A percentile compares a stretch with the other conserved stretches of the same genome.
These are phyloP conservation scores for Thecocarcelia acutangulata DNA, from an alignment of 2,888 invertebrate species.

Conservation along the genomic window DNA sequence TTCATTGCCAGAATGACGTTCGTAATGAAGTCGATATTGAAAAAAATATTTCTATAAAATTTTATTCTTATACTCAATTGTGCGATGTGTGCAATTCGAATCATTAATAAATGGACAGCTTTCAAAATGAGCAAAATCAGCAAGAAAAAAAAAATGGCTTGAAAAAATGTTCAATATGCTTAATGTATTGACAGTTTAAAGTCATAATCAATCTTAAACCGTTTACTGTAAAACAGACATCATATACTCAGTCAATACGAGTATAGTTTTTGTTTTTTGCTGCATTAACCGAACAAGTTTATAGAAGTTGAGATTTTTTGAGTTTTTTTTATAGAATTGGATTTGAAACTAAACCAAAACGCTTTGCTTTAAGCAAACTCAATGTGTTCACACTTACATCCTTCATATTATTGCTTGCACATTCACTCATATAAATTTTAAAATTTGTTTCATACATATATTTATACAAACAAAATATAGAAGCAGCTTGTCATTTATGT, in stretches of 20 bases:
- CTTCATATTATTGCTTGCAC: too few species aligned
- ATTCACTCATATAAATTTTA: too few species aligned
- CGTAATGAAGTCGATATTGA: conserved; percentile 8
- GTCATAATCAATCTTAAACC: conserved; percentile 67
- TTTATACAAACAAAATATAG: too few species aligned
- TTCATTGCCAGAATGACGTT: conserved; percentile 24
- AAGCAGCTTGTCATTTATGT: too few species aligned
- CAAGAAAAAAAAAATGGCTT: conserved; percentile 7
- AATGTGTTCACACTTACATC: conserved; percentile 24
- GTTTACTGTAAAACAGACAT: conserved; percentile 55
- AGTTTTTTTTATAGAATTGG: conserved; percentile 31
- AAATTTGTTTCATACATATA: too few species aligned
- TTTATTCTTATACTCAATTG: conserved; percentile 49
- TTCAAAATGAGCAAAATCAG: conserved; percentile 25
- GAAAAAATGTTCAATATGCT: conserved; percentile 66
- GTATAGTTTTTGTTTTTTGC: background rate
- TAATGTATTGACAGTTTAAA: conserved; percentile 69
- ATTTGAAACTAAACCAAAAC: conserved; percentile 36
- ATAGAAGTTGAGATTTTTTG: conserved; percentile 40
- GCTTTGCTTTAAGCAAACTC: conserved; percentile 15
- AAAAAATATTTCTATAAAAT: conserved; percentile 53
- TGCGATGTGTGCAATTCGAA: conserved; percentile 57
- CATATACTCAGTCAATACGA: conserved; percentile 6
- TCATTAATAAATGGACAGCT: conserved; percentile 69
- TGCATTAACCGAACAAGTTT: conserved; percentile 53